These are phyloP conservation scores for Schizothorax lantsangensis DNA, from an alignment of 2,797 vertebrate species.

Conservation along the genomic window DNA sequence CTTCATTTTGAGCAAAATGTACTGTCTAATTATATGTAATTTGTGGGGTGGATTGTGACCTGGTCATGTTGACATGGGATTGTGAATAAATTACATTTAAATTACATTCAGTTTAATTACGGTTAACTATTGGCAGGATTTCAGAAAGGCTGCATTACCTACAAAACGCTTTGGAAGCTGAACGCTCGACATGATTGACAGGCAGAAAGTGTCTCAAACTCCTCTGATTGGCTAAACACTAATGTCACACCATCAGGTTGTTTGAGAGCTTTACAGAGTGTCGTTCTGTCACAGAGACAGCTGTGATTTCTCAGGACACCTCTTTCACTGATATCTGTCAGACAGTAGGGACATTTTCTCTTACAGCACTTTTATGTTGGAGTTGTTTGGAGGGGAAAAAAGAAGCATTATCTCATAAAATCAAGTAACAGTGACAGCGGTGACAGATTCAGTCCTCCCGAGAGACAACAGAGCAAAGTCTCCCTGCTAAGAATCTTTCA, in stretches of 20 bases:
- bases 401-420: slow-evolving; percentile 36
- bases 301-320: background rate
- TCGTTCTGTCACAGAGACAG: slow-evolving; percentile 3
- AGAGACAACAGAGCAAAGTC: slow-evolving; percentile 30
- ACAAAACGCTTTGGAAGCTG: background rate
- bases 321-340: slow-evolving; percentile 12
- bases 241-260: background rate
- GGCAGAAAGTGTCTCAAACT: background rate
- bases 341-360: background rate
- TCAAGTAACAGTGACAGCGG: slow-evolving; percentile 5
- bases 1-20: background rate
- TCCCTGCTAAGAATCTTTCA: slow-evolving; percentile 48
- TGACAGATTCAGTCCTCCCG: slow-evolving; percentile 32
- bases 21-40: background rate
- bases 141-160: background rate
- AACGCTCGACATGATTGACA: background rate
- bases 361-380: background rate
- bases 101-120: background rate
- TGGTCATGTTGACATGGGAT: background rate
- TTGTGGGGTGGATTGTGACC: background rate
- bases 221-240: background rate
- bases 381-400: background rate
- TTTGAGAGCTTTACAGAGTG: slow-evolving; percentile 31
- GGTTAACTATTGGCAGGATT: background rate
- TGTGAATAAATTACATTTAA: background rate